Conservation (phyloP, 2,113 vertebrate genomes). For the Orycteropus afer region DNA sequence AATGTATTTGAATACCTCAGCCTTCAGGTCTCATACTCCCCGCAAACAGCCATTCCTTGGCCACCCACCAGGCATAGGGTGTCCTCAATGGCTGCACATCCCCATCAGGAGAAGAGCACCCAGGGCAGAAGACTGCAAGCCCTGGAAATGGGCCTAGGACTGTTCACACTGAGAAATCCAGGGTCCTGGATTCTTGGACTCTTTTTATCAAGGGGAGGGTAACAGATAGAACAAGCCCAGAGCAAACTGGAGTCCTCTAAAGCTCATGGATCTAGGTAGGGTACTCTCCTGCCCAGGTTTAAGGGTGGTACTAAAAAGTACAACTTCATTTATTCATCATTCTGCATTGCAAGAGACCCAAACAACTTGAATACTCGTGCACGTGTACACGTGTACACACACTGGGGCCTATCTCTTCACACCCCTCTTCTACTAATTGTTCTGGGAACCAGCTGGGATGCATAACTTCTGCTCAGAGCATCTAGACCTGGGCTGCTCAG, state of each 20-base stretch:
- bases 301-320: background rate
- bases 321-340: background rate
- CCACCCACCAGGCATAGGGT: background rate
- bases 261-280: background rate
- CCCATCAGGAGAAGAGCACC: background rate
- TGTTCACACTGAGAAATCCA: background rate
- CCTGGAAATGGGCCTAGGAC: background rate
- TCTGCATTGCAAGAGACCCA: background rate
- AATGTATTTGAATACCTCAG: background rate
- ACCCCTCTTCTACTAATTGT: background rate
- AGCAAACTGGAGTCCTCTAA: background rate
- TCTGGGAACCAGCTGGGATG: background rate
- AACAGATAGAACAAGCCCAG: background rate
- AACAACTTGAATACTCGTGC: background rate
- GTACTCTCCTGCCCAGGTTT: background rate
- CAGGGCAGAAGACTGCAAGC: background rate
- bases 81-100: background rate
- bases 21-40: background rate
- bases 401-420: no score
- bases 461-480: background rate
- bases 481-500: background rate
- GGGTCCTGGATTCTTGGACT: background rate
- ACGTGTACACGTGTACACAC: background rate
- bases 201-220: background rate
- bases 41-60: background rate